Evolutionary conservation across 2,113 vertebrate genomes (phyloP), one percentile per base, ranked within the genome.

Genomic region (Nothoprocta pentlandii): DNA sequence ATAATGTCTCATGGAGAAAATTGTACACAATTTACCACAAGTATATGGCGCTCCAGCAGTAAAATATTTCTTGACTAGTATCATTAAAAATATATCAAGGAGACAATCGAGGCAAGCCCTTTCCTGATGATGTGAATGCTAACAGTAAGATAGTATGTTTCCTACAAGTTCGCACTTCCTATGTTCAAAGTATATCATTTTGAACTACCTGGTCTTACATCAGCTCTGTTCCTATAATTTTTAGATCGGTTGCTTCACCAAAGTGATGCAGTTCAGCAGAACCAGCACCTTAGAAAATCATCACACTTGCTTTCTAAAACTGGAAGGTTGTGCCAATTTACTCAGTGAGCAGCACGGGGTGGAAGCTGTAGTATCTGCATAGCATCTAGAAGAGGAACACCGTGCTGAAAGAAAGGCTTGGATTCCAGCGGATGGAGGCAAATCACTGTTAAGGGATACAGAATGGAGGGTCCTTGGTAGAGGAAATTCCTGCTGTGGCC

Each of bases 21-120:
- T 94, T 93, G 51, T 23, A 81, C 53, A 32, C 90, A 81, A 93
- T 88, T 73, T 91, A 71, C 62, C 20, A 42, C 47, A 95, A 90
- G 75, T 0, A 7, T 62, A n/a, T 0, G 0, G 71, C 68, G 41
- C 41, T 90, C 66, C 47, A 93, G 73, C 41, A 85, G 75, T 32
- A 64, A 25, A n/a, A 41, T 54, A 83, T 51, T 80, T 85, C 51
- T 85, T 44, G 39, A 73, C 34, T 39, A 76, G 36, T 68, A 62
- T 69, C 91, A 71, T 93, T 96, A 90, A 91, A 94, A 94, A 93
- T 85, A 85, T 90, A 91, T 83, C 91, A 83, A 86, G 62, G 11
- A 94, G 66, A 69, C 34, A 86, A 95, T 78, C 70, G 86, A 92
- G 95, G 76, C 77, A 81, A 58, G 22, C 26, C 77, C 95, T 19